Conservation (phyloP, 1,140 invertebrate genomes). For the Hestina assimilis region DNA sequence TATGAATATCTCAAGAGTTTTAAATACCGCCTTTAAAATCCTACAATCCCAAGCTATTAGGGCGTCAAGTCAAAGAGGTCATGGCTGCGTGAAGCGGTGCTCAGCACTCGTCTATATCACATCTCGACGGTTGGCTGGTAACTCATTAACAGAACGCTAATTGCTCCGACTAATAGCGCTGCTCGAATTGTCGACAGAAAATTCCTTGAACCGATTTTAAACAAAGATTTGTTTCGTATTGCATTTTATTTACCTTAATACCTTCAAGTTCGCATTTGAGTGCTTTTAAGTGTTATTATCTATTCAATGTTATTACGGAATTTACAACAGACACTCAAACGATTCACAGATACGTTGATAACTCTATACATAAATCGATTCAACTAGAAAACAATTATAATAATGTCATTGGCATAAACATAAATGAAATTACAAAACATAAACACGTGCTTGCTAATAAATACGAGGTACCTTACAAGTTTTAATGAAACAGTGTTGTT, state of each 20-base stretch:
- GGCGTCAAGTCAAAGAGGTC: conserved; percentile 3
- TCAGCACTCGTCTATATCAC: conserved; percentile 12
- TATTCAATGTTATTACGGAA: not conserved
- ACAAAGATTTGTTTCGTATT: conserved; percentile 28
- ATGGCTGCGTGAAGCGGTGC: not conserved
- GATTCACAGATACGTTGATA: too few relatives aligned
- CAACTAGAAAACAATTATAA: not conserved
- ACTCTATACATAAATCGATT: too few relatives aligned
- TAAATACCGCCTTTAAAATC: conserved; percentile 1
- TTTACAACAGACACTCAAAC: not conserved
- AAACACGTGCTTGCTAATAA: not conserved
- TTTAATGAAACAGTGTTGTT: not conserved
- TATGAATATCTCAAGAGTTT: not conserved
- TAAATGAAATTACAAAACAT: not conserved
- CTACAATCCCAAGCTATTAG: conserved; percentile 14
- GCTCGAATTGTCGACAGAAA: conserved; percentile 45
- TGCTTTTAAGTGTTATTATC: conserved; percentile 3
- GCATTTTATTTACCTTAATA: conserved; percentile 15
- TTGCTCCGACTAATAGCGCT: conserved; percentile 63
- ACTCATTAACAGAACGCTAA: conserved; percentile 71
- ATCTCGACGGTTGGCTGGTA: conserved; percentile 48
- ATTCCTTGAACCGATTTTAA: conserved; percentile 64
- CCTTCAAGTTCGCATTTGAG: conserved; percentile 8
- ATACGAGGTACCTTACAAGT: not conserved
- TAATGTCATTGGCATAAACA: not conserved